Conservation (phyloP, 2,888 invertebrate species). For the Nephrocerus scutellatus region DNA sequence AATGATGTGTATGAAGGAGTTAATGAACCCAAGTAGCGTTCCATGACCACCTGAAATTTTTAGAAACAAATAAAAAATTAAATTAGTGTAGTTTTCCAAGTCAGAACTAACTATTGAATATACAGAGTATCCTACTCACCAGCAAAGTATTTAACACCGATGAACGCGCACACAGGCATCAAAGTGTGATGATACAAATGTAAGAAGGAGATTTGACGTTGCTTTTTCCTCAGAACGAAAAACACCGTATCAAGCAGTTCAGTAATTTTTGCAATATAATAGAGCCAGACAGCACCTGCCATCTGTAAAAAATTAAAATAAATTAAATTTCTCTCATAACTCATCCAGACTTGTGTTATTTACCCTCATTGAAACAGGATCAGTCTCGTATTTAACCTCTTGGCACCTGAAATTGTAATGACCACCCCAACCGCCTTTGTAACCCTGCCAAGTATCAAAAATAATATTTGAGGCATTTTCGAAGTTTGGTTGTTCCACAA, state of each 20-base stretch:
- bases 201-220: constrained; percentile 72
- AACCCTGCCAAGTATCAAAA: constrained; percentile 49
- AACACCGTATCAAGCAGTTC: constrained; percentile 55
- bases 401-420: constrained; percentile 65
- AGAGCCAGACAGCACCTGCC: constrained; percentile 48
- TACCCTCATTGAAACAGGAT: constrained; percentile 55
- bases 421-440: constrained; percentile 53
- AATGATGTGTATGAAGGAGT: constrained; percentile 81
- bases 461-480: not conserved
- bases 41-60: constrained; percentile 77
- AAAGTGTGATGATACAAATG: constrained; percentile 81
- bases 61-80: too few relatives aligned
- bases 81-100: not conserved
- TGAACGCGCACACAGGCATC: constrained; percentile 58
- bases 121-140: constrained; percentile 39
- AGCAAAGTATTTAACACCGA: constrained; percentile 67
- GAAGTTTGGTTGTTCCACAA: not conserved
- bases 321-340: too few relatives aligned
- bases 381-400: constrained; percentile 60
- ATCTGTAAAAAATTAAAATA: constrained; percentile 32
- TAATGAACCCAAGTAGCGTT: constrained; percentile 77
- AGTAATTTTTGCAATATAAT: constrained; percentile 47
- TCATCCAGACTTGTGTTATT: too few relatives aligned
- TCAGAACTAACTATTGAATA: not conserved
- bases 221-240: constrained; percentile 77